Base-by-base conservation (phyloP, 2,888 invertebrate genomes). In the Philereme transversata region DNA sequence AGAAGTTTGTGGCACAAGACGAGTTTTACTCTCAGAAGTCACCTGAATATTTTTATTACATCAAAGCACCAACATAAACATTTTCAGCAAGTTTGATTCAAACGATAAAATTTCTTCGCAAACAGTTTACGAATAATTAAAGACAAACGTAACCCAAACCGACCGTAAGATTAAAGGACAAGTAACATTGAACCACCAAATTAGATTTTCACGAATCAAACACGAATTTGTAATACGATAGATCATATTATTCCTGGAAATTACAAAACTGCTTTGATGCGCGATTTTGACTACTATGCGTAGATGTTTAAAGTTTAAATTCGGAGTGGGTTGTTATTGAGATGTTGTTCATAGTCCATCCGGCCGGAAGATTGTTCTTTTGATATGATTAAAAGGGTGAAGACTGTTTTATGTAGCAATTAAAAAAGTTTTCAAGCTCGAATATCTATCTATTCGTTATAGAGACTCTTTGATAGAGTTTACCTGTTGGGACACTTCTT, bases 361-460 rank as follows among this genome's bases (percentile, higher is more conserved):
- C 88, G 86, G 83, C 83, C 90, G 91, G 90, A 91, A 89, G 89
- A 91, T 91, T 86, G 84, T 82, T 86, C 88, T 87, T 90, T 90
- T 84, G 90, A 87, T 89, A 91, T 91, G 90, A 91, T 91, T 90
- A 88, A 91, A 88, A 87, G 88, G 89, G 91, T 86, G 91, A 86
- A 79, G 90, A 91, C 85, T 87, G 86, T 84, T 91, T 91, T 88
- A 90, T 90, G 87, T 85, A 80, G 84, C 83, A 88, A 91, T 92
- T 90, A 90, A 84, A 22, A 79, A 81, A 85, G 81, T 86, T 87
- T 82, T 76, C 78, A 81, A 82, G 79, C 77, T 82, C 83, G 76
- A 79, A 74, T 76, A 81, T 77, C 76, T 79, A 79, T 84, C 83
- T 81, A 81, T 82, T 75, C 49, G 49, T 55, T 58, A 47, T 51